Percentiles rank a stretch among this genome's conserved stretches.
These are phyloP conservation scores for Drosophila aldrichi DNA, from an alignment of 2,888 invertebrate genomes.

Conservation along the genomic window DNA sequence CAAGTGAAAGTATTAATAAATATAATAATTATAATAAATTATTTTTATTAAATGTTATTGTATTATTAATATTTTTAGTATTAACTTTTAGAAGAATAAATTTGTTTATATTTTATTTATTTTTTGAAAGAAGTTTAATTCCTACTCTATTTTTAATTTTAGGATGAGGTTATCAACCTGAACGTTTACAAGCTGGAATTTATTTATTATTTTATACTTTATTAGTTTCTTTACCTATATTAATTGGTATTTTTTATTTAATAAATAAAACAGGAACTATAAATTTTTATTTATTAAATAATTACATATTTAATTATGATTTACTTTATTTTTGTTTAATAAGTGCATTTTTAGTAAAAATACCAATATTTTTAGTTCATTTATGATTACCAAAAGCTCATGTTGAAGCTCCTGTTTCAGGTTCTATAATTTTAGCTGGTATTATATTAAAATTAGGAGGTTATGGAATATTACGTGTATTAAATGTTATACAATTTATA, in stretches of 20 bases:
- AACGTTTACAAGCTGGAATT: neutral
- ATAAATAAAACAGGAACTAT: neutral
- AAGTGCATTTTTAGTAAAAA: neutral
- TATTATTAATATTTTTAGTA: neutral
- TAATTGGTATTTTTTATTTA: neutral
- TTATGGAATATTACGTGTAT: neutral
- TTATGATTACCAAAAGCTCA: neutral
- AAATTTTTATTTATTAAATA: constrained; percentile 4
- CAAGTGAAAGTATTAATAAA: neutral
- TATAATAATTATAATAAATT: neutral
- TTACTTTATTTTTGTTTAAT: neutral
- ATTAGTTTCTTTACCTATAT: neutral
- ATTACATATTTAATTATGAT: constrained; percentile 6
- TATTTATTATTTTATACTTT: constrained; percentile 6
- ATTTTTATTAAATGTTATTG: neutral
- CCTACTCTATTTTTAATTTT: constrained; percentile 1
- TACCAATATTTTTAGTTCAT: constrained; percentile 1
- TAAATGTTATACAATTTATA: neutral
- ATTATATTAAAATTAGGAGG: neutral
- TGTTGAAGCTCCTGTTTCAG: neutral
- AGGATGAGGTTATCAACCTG: neutral
- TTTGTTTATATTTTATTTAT: constrained; percentile 2
- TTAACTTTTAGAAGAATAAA: neutral
- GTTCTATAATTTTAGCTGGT: neutral
- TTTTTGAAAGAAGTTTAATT: constrained; percentile 2